phyloP scores from a whole-genome alignment of 1,140 invertebrate genomes.

The Neodiprion pinetum region DNA sequence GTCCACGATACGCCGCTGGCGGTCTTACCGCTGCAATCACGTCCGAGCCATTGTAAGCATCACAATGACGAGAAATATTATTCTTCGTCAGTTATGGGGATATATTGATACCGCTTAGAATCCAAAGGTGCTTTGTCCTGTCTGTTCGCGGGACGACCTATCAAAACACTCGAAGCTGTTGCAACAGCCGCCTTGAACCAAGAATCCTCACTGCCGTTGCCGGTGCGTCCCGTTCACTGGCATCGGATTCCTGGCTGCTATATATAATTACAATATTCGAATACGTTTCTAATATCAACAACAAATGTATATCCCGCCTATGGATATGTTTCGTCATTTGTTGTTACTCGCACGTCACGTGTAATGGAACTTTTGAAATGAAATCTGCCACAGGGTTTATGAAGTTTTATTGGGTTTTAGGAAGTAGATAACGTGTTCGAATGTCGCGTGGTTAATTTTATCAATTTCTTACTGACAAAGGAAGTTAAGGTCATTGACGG shows the following conservation, averaged over 20 bases:
- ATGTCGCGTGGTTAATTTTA: no score
- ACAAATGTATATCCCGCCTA: not conserved
- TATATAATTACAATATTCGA: not conserved
- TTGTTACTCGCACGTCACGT: no score
- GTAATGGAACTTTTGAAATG: no score
- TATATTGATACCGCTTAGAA: conserved; percentile 7
- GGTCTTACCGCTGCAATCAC: not conserved
- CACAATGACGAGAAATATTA: conserved; percentile 7
- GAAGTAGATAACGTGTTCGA: no score
- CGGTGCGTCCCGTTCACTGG: not conserved
- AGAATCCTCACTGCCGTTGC: not conserved
- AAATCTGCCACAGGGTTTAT: no score
- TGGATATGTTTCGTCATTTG: no score
- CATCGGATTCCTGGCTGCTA: not conserved
- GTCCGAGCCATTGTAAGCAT: not conserved
- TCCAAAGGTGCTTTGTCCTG: not conserved
- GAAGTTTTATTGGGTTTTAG: no score
- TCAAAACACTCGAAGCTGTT: conserved; percentile 5
- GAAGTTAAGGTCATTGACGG: no score
- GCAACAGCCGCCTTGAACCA: not conserved
- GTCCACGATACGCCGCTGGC: not conserved
- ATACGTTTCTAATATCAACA: conserved; percentile 5
- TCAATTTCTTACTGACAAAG: no score
- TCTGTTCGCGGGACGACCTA: conserved; percentile 4
- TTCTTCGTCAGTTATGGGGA: not conserved